A percentile compares a stretch with the other conserved stretches of the same genome.
phyloP scores from a whole-genome alignment of 2,888 invertebrate species.

The Sussaba pulchella region DNA sequence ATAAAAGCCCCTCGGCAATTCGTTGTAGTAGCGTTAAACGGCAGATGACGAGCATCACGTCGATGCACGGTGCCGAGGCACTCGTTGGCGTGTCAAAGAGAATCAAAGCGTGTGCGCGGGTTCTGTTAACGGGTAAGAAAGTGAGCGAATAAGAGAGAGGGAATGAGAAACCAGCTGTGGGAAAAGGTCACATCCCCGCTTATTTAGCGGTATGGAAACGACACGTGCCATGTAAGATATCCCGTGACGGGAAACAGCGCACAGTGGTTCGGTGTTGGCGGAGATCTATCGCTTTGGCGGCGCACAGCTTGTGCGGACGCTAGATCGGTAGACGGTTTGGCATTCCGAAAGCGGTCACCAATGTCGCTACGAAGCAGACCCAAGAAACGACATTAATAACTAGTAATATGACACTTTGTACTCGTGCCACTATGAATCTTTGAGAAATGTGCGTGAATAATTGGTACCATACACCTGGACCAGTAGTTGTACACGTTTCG shows the following conservation, averaged over 20 bases:
- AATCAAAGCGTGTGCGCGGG: constrained; percentile 66
- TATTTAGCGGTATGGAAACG: constrained; percentile 59
- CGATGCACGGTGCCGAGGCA: constrained; percentile 62
- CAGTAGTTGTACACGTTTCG: constrained; percentile 28
- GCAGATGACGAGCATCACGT: constrained; percentile 54
- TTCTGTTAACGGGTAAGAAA: constrained; percentile 53
- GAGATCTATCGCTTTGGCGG: constrained; percentile 68
- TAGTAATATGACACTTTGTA: constrained; percentile 68
- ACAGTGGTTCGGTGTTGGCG: constrained; percentile 41
- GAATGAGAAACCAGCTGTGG: constrained; percentile 60
- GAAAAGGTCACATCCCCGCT: constrained; percentile 66
- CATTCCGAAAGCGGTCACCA: constrained; percentile 54
- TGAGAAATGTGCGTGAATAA: constrained; percentile 61
- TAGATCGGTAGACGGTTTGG: constrained; percentile 69
- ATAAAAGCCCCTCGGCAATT: constrained; percentile 49
- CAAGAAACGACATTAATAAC: constrained; percentile 74
- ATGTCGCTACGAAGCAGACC: constrained; percentile 64
- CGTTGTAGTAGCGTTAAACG: constrained; percentile 65
- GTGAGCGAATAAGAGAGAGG: constrained; percentile 37
- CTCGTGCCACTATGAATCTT: constrained; percentile 65
- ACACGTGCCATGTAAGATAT: constrained; percentile 57
- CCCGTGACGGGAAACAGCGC: constrained; percentile 38
- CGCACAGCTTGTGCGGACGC: constrained; percentile 71
- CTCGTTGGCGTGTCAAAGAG: constrained; percentile 64
- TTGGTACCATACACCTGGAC: constrained; percentile 35